These are phyloP conservation scores for Eublepharis macularius DNA, from an alignment of 2,113 vertebrate genomes.

Conservation along the genomic window DNA sequence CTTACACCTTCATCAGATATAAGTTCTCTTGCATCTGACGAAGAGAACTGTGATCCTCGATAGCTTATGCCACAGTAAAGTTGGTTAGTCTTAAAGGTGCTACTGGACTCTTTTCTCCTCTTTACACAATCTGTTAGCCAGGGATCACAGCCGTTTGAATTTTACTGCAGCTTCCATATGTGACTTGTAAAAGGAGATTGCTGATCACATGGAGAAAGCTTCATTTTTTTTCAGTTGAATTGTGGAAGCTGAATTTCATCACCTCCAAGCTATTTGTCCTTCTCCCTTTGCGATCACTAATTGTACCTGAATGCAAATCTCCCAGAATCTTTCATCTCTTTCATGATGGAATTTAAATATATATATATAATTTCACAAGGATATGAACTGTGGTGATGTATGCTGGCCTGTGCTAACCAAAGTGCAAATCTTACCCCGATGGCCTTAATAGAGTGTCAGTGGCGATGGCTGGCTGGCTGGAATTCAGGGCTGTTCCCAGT, in stretches of 20 bases:
- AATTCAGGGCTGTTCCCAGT: not conserved
- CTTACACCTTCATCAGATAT: too few species aligned
- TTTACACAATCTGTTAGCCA: not conserved
- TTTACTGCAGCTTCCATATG: not conserved
- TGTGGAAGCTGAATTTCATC: slow-evolving; percentile 33
- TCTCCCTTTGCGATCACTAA: not conserved
- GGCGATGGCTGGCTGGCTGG: not conserved
- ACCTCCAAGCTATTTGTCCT: slow-evolving; percentile 14
- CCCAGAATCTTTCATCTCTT: not conserved
- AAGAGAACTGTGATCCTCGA: too few species aligned
- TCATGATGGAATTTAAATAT: rapidly evolving
- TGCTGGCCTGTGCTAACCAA: too few species aligned
- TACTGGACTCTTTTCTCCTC: too few species aligned
- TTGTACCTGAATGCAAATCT: not conserved
- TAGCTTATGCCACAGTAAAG: too few species aligned
- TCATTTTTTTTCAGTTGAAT: not conserved
- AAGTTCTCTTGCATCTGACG: too few species aligned
- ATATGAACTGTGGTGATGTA: too few species aligned
- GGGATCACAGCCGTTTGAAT: not conserved
- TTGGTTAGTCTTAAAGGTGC: too few species aligned
- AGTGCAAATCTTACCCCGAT: not conserved
- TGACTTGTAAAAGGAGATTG: slow-evolving; percentile 37
- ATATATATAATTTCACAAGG: too few species aligned
- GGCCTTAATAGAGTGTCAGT: not conserved
- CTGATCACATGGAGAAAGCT: not conserved